phyloP scores from a whole-genome alignment of 2,888 invertebrate genomes.

The Noctuana brunneofusca region DNA sequence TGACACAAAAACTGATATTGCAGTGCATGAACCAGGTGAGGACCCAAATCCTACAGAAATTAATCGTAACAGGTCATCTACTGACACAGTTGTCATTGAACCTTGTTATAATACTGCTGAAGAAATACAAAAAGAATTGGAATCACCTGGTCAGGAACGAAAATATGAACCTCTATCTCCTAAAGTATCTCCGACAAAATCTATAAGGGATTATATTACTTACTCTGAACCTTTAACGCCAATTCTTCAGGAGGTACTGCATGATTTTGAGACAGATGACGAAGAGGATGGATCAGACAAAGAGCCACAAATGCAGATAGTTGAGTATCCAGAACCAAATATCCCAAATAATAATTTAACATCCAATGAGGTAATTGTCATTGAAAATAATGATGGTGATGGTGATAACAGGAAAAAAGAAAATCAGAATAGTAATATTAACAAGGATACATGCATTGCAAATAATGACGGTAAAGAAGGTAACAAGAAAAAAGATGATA shows the following conservation, averaged over 20 bases:
- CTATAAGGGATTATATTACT: constrained; percentile 60
- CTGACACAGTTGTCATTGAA: constrained; percentile 66
- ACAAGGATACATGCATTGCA: neutral
- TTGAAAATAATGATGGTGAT: constrained; percentile 37
- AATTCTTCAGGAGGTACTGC: constrained; percentile 60
- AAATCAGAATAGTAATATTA: neutral
- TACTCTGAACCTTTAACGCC: constrained; percentile 66
- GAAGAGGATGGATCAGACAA: constrained; percentile 44
- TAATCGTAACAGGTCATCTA: constrained; percentile 61
- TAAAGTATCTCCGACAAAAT: constrained; percentile 42
- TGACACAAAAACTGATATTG: constrained; percentile 50
- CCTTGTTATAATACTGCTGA: constrained; percentile 60
- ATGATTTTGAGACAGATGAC: constrained; percentile 66
- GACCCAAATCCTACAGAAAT: constrained; percentile 56
- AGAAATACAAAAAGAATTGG: constrained; percentile 48
- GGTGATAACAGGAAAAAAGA: neutral
- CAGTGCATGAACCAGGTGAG: constrained; percentile 64
- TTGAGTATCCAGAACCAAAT: constrained; percentile 45
- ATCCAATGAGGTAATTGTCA: constrained; percentile 39
- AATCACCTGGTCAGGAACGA: constrained; percentile 24
- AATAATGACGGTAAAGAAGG: too few species aligned
- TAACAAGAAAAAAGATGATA: too few species aligned
- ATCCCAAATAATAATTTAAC: constrained; percentile 34
- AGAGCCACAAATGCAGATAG: constrained; percentile 53
- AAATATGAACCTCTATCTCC: neutral